Conservation (phyloP, 2,113 vertebrate genomes). For the Reinhardtius hippoglossoides region DNA sequence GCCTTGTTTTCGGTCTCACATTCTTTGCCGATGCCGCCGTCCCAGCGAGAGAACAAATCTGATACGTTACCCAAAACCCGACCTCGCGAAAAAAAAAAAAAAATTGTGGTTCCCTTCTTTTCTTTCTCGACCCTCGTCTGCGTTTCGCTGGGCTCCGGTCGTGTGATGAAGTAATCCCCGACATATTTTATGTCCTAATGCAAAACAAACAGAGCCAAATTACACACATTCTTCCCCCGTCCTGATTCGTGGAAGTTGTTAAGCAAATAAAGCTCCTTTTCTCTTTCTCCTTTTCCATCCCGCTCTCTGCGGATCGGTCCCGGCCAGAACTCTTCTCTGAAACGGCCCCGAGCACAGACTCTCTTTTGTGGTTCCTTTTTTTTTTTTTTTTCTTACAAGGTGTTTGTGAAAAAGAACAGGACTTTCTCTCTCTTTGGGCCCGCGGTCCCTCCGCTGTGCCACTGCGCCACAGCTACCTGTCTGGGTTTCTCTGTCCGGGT, state of each 20-base stretch:
- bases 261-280: conserved; percentile 67
- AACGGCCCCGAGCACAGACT: conserved; percentile 74
- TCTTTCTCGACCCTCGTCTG: conserved; percentile 37
- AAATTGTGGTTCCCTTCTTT: conserved; percentile 24
- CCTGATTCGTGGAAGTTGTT: conserved; percentile 68
- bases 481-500: conserved; percentile 46
- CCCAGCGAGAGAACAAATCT: conserved; percentile 56
- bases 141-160: conserved; percentile 52
- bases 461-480: conserved; percentile 17
- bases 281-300: conserved; percentile 54
- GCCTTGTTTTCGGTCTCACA: not conserved
- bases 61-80: conserved; percentile 48
- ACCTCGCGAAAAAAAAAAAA: conserved; percentile 12
- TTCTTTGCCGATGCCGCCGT: conserved; percentile 28
- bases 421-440: conserved; percentile 63
- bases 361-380: conserved; percentile 77
- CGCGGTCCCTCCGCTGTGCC: conserved; percentile 42
- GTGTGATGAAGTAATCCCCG: conserved; percentile 68
- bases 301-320: conserved; percentile 76
- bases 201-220: conserved; percentile 73
- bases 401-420: conserved; percentile 79
- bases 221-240: conserved; percentile 63
- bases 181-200: conserved; percentile 75
- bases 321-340: conserved; percentile 70
- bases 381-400: conserved; percentile 57